Evolutionary conservation across 2,888 invertebrate genomes (phyloP), one percentile per base, ranked within the genome.

Genomic region (Asteroscopus sphinx): DNA sequence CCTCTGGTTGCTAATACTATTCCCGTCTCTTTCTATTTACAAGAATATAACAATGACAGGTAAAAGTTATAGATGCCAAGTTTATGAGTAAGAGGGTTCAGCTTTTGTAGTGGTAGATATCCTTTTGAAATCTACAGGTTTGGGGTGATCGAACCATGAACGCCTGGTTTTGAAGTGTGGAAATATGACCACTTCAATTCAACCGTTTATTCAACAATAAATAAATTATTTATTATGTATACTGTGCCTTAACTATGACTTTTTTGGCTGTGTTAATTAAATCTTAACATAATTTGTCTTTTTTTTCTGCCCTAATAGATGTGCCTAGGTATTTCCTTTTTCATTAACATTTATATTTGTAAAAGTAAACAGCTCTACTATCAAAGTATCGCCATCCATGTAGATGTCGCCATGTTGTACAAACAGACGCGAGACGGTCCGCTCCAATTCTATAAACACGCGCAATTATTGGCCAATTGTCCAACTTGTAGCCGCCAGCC

Each of bases 391-490:
- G 12, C 33, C 33, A 39, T 30, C 33, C 52, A 64, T 46, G 51
- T 60, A 73, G 56, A 76, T 76, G 73, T 79, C 69, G 64, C 75
- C 52, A 67, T 88, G 85, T 87, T 88, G 83, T 80, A 77, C 73
- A 84, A 88, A 88, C 87, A 89, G 78, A 65, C 80, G 67, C 88
- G 86, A 89, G 78, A 65, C 80, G 67, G 65, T 62, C 68, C 82
- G 86, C 76, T 83, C 86, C 83, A 89, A 81, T 88, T 90, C 85
- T 88, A 87, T 83, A 90, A 90, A 91, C 90, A 89, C 51, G 80
- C 80, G 76, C 89, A 89, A 92, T 89, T 91, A 92, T 86, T 85
- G 79, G 76, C 76, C 92, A 91, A 92, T 91, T 91, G 91, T 88
- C 82, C 74, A 64, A 37, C 42, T 36, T 75, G 61, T 69, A 73